Evolutionary conservation across 1,140 invertebrate genomes (phyloP).

Genomic region (Marisa cornuarietis): DNA sequence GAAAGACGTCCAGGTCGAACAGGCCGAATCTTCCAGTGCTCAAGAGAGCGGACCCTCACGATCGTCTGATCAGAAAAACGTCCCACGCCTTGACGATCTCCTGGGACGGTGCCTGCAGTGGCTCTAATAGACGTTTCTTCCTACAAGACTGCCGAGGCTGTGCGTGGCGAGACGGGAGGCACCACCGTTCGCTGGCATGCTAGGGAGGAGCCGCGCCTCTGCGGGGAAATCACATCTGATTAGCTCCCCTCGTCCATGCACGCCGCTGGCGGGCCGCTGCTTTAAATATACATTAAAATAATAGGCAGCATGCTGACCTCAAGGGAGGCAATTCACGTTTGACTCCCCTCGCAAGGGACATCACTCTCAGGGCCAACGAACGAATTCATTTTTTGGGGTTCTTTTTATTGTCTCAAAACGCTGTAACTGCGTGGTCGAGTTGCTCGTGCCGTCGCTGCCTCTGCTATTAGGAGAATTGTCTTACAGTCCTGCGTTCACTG

Average conservation of each 20-base stretch:
- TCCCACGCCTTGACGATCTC: background rate
- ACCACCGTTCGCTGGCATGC: background rate
- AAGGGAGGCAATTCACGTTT: conserved; percentile 2
- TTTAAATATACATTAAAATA: conserved; percentile 22
- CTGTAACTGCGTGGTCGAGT: too few relatives aligned
- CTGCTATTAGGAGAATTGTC: too few relatives aligned
- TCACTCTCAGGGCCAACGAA: background rate
- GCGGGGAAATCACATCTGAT: conserved; percentile 6
- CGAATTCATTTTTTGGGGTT: too few relatives aligned
- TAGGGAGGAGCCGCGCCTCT: background rate
- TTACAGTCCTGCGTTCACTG: too few relatives aligned
- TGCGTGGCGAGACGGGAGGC: background rate
- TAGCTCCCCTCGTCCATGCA: background rate
- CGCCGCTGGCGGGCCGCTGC: background rate
- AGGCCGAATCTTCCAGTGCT: too few relatives aligned
- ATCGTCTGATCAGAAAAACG: background rate
- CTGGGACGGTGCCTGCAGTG: background rate
- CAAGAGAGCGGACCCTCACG: background rate
- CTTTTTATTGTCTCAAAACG: too few relatives aligned
- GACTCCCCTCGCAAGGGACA: background rate
- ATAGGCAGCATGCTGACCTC: background rate
- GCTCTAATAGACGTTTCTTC: background rate
- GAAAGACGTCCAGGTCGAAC: too few relatives aligned
- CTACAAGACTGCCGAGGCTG: background rate
- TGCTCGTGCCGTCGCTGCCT: too few relatives aligned